Base-by-base conservation (phyloP, 2,888 invertebrate species). In the Orthosia gothica region DNA sequence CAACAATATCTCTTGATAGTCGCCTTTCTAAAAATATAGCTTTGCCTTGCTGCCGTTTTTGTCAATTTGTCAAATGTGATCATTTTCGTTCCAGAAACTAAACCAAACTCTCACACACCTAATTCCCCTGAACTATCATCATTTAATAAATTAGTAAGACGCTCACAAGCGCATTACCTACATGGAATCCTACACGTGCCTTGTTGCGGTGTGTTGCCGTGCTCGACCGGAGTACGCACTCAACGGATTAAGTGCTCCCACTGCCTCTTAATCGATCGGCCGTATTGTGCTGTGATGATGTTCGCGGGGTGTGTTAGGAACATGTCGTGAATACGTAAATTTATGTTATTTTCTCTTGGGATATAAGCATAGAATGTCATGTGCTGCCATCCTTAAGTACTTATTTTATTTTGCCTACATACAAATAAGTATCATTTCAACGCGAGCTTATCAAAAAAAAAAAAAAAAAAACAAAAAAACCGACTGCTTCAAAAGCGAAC, bases 241-340 rank as follows among this genome's bases (percentile, higher is more conserved):
- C 89, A 88, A 69, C 80, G 86, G 89, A 90, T 90, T 89, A 90
- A 89, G 89, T 82, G 84, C 84, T 86, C 83, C 82, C 82, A 62
- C 68, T 63, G 69, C 76, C 85, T 87, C 88, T 86, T 87, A 85
- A 85, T 88, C 86, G 87, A 86, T 88, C 83, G 66, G 52, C 40
- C 32, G 54, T 63, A 81, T 69, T 75, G 57, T 73, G 26, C 62
- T 62, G 55, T 13, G 64, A 57, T 59, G 59, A 64, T 74, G 49
- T 74, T 73, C 59, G 20, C 47, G 55, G 18, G 23, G 58, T 70
- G 2, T 18, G 18, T 57, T 62, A 45, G 15, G 18, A 9, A 52
- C 55, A 40, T 49, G 32, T 59, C 26, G 20, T 55, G 45, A 40
- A 49, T 74, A 26, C 7, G 49, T 74, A 49, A 71, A 40, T 9